Base-by-base conservation (phyloP, 2,888 invertebrate genomes). In the Atethmia centrago region DNA sequence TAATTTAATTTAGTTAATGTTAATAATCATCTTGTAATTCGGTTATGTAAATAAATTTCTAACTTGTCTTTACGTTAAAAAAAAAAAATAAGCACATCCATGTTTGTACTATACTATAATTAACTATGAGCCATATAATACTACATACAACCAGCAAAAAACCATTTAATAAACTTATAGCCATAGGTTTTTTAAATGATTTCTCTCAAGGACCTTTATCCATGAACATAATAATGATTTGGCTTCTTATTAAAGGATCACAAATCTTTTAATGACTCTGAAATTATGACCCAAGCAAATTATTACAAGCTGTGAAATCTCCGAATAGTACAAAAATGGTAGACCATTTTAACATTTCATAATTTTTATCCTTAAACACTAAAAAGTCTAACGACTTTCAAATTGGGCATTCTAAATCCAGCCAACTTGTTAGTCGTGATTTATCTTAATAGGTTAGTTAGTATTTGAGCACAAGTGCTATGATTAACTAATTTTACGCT, bases 371-470 rank as follows among this genome's bases (percentile, higher is more conserved):
- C n/a, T 0, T 25, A 47, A 42, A 31, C 14, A 36, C 36, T 31
- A 77, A 12, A 36, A 45, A 28, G 36, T 36, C 36, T 31, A n/a
- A 12, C 55, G 47, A 63, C 36, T 72, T 68, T 66, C 61, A 69
- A 67, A 55, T 55, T 65, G 67, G 19, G 25, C 31, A 40, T 58
- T 78, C 40, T 77, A 49, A 78, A 74, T 73, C n/a, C 40, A 56
- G 56, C 8, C 10, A 64, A 25, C 63, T 80, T 51, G 70, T 84
- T 70, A 74, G 51, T 70, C 28, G 47, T 84, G 61, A 82, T 72
- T 79, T 76, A 12, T 65, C 79, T 63, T 69, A 76, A 77, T 71
- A 61, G 78, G 75, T 81, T 74, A 59, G 76, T 80, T 74, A 73
- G 59, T 68, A 53, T 69, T 72, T 58, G 16, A 53, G 36, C 62